These are phyloP conservation scores for Phaenicophaeus curvirostris DNA, from an alignment of 2,797 vertebrate species.

Conservation along the genomic window DNA sequence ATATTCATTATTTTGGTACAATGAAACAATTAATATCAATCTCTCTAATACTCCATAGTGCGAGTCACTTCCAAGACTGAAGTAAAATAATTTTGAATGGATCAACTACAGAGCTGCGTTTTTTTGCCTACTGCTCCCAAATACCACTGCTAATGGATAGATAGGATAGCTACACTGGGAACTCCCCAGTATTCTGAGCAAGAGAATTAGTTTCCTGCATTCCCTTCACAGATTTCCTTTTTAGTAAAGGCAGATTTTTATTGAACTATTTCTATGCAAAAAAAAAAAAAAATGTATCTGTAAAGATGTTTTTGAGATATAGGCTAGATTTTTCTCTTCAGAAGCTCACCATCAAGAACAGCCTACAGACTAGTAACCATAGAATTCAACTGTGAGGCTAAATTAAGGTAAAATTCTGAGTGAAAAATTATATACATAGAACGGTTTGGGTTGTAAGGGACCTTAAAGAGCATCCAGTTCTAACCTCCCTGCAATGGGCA, in stretches of 20 bases:
- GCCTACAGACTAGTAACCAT: background rate
- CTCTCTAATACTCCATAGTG: background rate
- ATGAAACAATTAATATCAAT: background rate
- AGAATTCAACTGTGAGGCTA: background rate
- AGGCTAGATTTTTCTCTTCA: background rate
- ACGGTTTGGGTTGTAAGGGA: too few relatives aligned
- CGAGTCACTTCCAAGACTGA: background rate
- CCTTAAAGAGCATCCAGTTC: too few relatives aligned
- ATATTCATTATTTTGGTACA: background rate
- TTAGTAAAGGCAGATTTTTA: background rate
- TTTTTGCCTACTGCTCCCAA: background rate
- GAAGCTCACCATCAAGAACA: background rate
- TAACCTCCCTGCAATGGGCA: too few relatives aligned
- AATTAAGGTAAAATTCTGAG: background rate
- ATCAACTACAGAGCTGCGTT: background rate
- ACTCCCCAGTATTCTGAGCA: background rate
- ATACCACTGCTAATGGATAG: background rate
- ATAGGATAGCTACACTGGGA: background rate
- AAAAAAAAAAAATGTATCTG: background rate
- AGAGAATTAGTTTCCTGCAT: background rate
- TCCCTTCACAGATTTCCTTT: background rate
- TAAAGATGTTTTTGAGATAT: background rate
- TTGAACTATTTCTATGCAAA: background rate
- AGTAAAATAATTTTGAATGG: background rate
- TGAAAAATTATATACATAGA: background rate